phyloP scores from a whole-genome alignment of 2,888 invertebrate species.

The Plutella xylostella region DNA sequence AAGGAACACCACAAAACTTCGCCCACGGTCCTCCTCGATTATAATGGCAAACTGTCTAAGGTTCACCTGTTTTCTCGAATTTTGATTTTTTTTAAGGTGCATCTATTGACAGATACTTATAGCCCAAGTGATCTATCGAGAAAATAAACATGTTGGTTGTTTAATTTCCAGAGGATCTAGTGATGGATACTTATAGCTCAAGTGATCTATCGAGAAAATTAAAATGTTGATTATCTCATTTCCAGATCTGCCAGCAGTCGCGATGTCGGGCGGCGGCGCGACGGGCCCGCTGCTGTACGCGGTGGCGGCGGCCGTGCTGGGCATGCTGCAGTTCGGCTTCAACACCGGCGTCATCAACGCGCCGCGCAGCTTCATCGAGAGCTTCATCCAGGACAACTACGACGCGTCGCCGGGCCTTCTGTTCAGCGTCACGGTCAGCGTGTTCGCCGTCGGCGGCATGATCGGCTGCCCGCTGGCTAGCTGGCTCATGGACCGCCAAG shows the following conservation, averaged over 20 bases:
- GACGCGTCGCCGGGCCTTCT: slow-evolving; percentile 58
- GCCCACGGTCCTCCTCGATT: too few relatives aligned
- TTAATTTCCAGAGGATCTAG: too few relatives aligned
- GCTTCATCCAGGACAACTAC: slow-evolving; percentile 70
- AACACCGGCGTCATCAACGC: slow-evolving; percentile 80
- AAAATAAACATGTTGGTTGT: too few relatives aligned
- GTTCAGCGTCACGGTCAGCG: slow-evolving; percentile 77
- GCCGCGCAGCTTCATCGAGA: slow-evolving; percentile 72
- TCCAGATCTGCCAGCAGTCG: slow-evolving; percentile 16
- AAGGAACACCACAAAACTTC: too few relatives aligned
- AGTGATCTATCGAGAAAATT: too few relatives aligned
- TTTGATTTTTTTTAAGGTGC: too few relatives aligned
- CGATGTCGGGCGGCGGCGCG: slow-evolving; percentile 55
- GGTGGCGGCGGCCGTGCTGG: slow-evolving; percentile 74
- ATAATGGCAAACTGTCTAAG: too few relatives aligned
- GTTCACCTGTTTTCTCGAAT: too few relatives aligned
- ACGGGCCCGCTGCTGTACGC: slow-evolving; percentile 74
- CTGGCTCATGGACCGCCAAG: slow-evolving; percentile 76
- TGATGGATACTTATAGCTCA: too few relatives aligned
- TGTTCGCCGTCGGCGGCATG: slow-evolving; percentile 85
- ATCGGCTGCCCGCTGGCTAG: slow-evolving; percentile 82
- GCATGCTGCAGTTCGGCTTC: slow-evolving; percentile 79
- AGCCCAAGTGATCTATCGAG: too few relatives aligned
- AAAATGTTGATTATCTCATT: background rate
- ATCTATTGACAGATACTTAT: too few relatives aligned